Percentiles rank a stretch among this genome's conserved stretches.
phyloP scores from a whole-genome alignment of 2,113 vertebrate species.

The Aspidoscelis tigris region DNA sequence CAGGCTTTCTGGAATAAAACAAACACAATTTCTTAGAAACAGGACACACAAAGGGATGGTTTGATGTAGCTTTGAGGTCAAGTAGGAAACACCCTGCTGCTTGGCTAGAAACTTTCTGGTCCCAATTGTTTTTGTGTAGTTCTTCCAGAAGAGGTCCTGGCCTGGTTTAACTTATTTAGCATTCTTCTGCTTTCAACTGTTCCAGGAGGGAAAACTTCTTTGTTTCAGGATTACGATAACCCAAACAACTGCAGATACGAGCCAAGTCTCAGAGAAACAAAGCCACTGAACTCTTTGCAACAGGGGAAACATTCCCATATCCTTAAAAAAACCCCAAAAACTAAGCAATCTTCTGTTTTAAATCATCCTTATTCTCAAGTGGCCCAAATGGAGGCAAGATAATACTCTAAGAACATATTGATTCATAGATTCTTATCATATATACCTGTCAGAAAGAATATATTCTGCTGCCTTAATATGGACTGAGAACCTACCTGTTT shows the following conservation, averaged over 20 bases:
- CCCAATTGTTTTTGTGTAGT: neutral
- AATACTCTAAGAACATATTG: neutral
- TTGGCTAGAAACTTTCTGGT: neutral
- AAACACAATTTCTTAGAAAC: neutral
- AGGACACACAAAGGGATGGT: neutral
- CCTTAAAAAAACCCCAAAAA: neutral
- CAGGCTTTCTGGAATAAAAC: neutral
- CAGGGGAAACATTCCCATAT: neutral
- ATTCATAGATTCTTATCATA: neutral
- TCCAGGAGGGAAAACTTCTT: neutral
- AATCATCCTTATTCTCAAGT: neutral
- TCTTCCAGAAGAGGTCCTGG: neutral
- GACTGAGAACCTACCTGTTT: neutral
- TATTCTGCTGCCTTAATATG: neutral
- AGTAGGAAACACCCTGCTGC: neutral
- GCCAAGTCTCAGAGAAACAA: neutral
- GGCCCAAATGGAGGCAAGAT: neutral
- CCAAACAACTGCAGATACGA: neutral
- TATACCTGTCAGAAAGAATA: neutral
- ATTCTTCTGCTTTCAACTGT: neutral
- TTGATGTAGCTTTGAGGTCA: neutral
- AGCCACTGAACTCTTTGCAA: neutral
- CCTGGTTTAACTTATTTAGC: conserved; percentile 5
- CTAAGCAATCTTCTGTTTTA: neutral
- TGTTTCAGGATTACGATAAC: neutral